Conservation (phyloP, 1,140 invertebrate species). For the Thalassaphorura encarpata region DNA sequence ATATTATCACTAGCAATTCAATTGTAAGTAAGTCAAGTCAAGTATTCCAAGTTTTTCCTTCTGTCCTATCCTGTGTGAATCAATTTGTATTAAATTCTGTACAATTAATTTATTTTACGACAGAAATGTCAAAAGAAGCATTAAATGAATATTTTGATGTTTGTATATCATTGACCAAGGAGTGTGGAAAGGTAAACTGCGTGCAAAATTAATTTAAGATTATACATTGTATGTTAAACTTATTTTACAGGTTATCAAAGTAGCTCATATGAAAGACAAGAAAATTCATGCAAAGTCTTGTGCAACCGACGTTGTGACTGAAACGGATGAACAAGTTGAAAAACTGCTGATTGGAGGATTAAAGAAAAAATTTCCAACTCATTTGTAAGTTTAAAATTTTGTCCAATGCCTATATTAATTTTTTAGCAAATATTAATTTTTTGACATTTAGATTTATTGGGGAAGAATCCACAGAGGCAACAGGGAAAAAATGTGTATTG, state of each 20-base stretch:
- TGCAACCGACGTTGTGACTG: conserved; percentile 89
- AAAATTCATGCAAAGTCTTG: conserved; percentile 65
- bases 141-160: conserved; percentile 48
- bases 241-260: conserved; percentile 54
- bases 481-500: conserved; percentile 58
- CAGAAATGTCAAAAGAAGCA: conserved; percentile 33
- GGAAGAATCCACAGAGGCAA: conserved; percentile 76
- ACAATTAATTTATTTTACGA: too few relatives aligned
- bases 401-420: conserved; percentile 4
- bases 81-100: too few relatives aligned
- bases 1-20: too few relatives aligned
- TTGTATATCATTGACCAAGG: conserved; percentile 45
- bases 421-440: conserved; percentile 5
- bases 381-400: conserved; percentile 54
- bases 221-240: conserved; percentile 7
- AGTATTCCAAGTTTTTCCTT: too few relatives aligned
- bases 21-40: too few relatives aligned
- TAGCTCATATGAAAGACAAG: conserved; percentile 56
- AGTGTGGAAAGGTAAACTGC: conserved; percentile 46
- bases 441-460: conserved; percentile 89
- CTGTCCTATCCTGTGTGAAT: too few relatives aligned
- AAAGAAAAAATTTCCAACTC: conserved; percentile 64
- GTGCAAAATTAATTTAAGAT: background rate
- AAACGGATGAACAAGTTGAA: conserved; percentile 90
- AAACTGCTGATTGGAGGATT: conserved; percentile 68